phyloP scores from a whole-genome alignment of 2,888 invertebrate genomes.

The Deilephila elpenor region DNA sequence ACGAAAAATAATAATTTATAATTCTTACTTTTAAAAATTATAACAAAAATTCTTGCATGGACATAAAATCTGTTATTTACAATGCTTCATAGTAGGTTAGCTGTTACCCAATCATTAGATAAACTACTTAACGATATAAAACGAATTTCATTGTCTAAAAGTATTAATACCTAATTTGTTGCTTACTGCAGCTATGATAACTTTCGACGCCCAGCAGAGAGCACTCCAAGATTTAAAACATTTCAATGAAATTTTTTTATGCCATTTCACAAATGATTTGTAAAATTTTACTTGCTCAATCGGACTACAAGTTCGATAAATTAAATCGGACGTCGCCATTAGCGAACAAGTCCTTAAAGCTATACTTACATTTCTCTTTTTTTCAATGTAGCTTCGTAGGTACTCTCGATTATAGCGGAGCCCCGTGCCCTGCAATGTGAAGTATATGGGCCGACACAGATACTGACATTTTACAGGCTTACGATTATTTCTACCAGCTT shows the following conservation, averaged over 20 bases:
- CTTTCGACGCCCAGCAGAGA: no score
- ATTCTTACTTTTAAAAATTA: no score
- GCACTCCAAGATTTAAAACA: not conserved
- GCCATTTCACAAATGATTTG: not conserved
- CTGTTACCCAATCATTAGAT: not conserved
- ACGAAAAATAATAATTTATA: not conserved
- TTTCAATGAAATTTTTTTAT: not conserved
- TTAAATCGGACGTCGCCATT: constrained; percentile 12
- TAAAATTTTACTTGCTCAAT: not conserved
- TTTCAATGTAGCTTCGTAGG: not conserved
- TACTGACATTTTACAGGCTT: no score
- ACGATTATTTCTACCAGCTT: no score
- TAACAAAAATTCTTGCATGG: no score
- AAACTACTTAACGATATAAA: not conserved
- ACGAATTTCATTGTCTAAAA: not conserved
- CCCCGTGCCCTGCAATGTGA: no score
- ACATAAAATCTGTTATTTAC: no score
- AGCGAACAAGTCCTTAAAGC: constrained; percentile 3
- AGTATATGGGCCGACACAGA: no score
- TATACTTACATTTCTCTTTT: not conserved
- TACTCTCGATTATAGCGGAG: no score
- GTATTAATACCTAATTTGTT: not conserved
- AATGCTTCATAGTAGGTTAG: no score
- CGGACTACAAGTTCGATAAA: not conserved
- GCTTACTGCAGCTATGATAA: no score